Evolutionary conservation across 2,113 vertebrate genomes (phyloP).

Genomic region (Cebidichthys violaceus): DNA sequence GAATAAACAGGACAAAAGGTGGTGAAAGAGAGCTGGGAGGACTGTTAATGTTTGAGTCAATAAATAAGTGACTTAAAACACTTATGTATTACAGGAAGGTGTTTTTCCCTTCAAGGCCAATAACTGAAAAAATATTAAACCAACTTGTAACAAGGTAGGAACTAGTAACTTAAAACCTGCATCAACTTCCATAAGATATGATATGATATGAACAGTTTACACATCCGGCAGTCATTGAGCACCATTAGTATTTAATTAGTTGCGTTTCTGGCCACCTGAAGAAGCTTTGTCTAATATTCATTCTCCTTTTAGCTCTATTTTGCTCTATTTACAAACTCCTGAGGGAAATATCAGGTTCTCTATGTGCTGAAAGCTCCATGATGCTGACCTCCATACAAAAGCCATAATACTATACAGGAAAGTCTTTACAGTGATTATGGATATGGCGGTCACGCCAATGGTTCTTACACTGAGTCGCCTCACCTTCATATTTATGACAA

Average conservation of each 20-base stretch:
- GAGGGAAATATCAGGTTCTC: background rate
- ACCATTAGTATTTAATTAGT: background rate
- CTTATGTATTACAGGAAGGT: background rate
- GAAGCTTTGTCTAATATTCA: background rate
- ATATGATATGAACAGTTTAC: background rate
- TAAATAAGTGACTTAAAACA: background rate
- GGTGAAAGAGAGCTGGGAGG: background rate
- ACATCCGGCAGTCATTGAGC: background rate
- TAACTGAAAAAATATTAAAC: background rate
- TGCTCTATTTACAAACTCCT: background rate
- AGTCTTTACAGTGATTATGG: background rate
- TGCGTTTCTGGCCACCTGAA: background rate
- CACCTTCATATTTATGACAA: background rate
- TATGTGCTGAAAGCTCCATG: background rate
- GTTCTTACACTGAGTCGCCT: background rate
- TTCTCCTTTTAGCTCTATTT: background rate
- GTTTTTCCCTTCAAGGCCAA: background rate
- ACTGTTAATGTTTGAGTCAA: slow-evolving; percentile 1
- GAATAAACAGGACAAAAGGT: slow-evolving; percentile 7
- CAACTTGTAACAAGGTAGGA: background rate
- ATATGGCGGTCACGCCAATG: background rate
- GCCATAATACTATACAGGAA: background rate
- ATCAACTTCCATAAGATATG: background rate
- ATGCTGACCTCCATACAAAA: background rate
- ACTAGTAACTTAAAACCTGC: too few species aligned